Evolutionary conservation across 2,888 invertebrate species (phyloP).

Genomic region (Tricholauxania praeusta): DNA sequence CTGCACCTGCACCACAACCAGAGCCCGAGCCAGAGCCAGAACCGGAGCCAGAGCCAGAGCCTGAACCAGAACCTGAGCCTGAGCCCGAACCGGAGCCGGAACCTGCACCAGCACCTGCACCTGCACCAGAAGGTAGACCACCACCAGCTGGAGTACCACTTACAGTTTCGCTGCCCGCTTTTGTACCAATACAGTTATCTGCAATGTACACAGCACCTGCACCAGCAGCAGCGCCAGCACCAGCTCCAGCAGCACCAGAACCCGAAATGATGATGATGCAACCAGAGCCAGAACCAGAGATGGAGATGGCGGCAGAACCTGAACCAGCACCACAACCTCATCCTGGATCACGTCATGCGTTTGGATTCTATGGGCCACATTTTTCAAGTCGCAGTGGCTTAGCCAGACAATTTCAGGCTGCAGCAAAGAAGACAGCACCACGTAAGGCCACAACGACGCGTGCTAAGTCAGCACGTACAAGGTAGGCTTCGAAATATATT

Average conservation of each 20-base stretch:
- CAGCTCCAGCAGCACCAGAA: constrained; percentile 56
- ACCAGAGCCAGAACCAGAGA: constrained; percentile 43
- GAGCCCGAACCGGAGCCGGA: constrained; percentile 64
- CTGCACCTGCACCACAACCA: constrained; percentile 54
- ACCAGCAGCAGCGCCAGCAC: constrained; percentile 59
- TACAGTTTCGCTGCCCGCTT: constrained; percentile 64
- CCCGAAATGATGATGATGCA: constrained; percentile 37
- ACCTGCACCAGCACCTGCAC: constrained; percentile 41
- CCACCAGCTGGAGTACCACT: constrained; percentile 61
- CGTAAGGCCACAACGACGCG: constrained; percentile 27
- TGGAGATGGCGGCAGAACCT: constrained; percentile 42
- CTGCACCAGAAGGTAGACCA: constrained; percentile 45
- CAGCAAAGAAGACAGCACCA: constrained; percentile 15
- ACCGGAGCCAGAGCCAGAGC: constrained; percentile 67
- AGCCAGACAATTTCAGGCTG: constrained; percentile 1
- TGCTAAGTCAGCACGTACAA: constrained; percentile 17
- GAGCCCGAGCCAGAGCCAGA: constrained; percentile 62
- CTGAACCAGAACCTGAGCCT: constrained; percentile 64
- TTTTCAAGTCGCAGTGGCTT: constrained; percentile 4
- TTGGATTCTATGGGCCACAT: neutral
- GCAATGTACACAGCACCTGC: constrained; percentile 67
- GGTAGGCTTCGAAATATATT: constrained; percentile 19
- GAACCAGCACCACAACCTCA: constrained; percentile 40
- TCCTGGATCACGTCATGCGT: constrained; percentile 10
- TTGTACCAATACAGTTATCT: constrained; percentile 64